Evolutionary conservation across 2,113 vertebrate genomes (phyloP).

Genomic region (Dinomys branickii): DNA sequence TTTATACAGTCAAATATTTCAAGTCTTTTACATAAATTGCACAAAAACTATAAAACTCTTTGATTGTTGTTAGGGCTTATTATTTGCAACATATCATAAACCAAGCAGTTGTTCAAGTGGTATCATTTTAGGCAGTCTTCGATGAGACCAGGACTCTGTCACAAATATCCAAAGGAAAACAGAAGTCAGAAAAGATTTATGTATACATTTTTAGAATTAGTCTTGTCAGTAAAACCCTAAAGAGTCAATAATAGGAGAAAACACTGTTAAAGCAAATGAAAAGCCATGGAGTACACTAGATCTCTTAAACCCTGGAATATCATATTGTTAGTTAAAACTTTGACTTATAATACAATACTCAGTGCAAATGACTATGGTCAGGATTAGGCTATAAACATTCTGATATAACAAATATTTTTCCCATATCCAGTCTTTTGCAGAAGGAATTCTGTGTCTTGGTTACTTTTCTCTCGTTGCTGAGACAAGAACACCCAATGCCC

Average conservation of each 20-base stretch:
- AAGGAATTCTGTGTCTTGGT: neutral
- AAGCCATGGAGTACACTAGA: neutral
- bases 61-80: neutral
- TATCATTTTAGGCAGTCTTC: neutral
- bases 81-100: neutral
- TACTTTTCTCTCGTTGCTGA: too few species aligned
- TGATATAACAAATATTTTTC: neutral
- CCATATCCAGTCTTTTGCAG: neutral
- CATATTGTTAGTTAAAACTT: neutral
- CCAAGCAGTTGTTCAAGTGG: neutral
- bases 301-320: neutral
- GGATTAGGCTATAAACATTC: neutral
- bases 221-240: neutral
- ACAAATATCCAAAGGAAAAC: neutral
- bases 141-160: neutral
- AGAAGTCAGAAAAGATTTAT: neutral
- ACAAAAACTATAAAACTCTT: neutral
- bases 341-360: neutral
- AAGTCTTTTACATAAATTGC: neutral
- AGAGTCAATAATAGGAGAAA: neutral
- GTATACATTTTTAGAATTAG: neutral
- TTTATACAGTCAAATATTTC: neutral
- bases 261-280: neutral
- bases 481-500: too few species aligned
- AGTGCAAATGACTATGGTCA: neutral